Evolutionary conservation across 1,140 invertebrate species (phyloP).

Genomic region (Drosophila tani): DNA sequence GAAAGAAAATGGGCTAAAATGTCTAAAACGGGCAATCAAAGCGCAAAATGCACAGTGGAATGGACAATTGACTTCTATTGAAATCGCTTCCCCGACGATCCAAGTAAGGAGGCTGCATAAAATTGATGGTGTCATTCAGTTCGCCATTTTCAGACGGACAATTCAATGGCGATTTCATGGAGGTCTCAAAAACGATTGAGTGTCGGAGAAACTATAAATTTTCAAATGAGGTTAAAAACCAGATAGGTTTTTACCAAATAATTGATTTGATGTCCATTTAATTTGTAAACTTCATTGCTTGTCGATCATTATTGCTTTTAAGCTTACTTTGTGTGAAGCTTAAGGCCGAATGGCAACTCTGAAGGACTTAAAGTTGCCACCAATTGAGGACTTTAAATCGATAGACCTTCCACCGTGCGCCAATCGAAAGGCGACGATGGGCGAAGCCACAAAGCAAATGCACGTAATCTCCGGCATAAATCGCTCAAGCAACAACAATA

Average conservation of each 20-base stretch:
- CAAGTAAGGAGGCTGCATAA: slow-evolving; percentile 8
- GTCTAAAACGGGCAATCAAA: slow-evolving; percentile 45
- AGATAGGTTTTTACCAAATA: too few relatives aligned
- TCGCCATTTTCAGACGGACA: slow-evolving; percentile 10
- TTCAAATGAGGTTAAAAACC: neutral
- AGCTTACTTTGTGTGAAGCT: neutral
- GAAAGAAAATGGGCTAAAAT: neutral
- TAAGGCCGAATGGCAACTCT: slow-evolving; percentile 10
- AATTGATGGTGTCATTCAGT: slow-evolving; percentile 31
- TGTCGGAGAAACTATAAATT: neutral
- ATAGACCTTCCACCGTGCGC: slow-evolving; percentile 35
- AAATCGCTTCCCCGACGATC: slow-evolving; percentile 10
- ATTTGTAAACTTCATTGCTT: neutral
- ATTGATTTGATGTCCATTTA: neutral
- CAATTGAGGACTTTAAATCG: slow-evolving; percentile 26
- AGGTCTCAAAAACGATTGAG: slow-evolving; percentile 3
- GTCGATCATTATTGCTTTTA: too few relatives aligned
- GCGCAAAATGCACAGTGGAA: slow-evolving; percentile 40
- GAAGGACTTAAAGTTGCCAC: slow-evolving; percentile 21
- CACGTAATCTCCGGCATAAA: slow-evolving; percentile 71
- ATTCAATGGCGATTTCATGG: slow-evolving; percentile 4
- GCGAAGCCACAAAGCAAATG: slow-evolving; percentile 55
- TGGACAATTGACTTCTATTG: slow-evolving; percentile 42
- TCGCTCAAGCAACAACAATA: slow-evolving; percentile 63
- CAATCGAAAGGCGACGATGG: slow-evolving; percentile 30